Evolutionary conservation across 92 coral and sea anemone species (phyloP), one percentile per base, ranked within the genome.

Genomic region (Bergia sp.): DNA sequence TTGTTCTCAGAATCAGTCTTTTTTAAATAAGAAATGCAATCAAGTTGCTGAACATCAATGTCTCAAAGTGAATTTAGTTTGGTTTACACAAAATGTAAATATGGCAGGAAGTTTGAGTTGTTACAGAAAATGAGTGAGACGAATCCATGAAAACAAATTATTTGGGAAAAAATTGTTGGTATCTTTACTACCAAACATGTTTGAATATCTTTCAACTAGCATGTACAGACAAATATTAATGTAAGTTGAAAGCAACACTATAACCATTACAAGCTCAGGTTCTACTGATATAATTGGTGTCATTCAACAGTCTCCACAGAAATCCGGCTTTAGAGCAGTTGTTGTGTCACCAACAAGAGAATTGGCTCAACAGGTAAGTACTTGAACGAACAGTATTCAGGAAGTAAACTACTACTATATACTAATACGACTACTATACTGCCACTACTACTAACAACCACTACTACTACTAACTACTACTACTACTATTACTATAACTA

Each of bases 261-360:
- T 53, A 10, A 53, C 58, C 1, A 53, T 2, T 53, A 12, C 58
- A 53, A 53, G 16, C 13, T 53, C 42, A 37, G 15, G 20, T 53
- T 76, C 29, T 53, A 50, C 37, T 85, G 66, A n/a, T 58, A 2
- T 40, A n/a, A 53, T 38, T 41, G 65, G n/a, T n/a, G 18, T 76
- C 47, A 39, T 76, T 20, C 69, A 78, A 77, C 69, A 95, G 98
- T 87, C 91, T 45, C 96, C 99, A 43, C 91, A 89, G 82, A 92
- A 93, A 38, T 75, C 81, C 61, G 97, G 99, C 29, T 97, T 97
- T 43, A 93, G 99, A 79, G 98, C 98, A 55, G 92, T 97, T 36
- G 96, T 97, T 71, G 95, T 97, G 44, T 97, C 99, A 49, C 99
- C 99, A 72, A 97, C 99, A 69, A 94, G 99, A 82, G 99, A 97